A percentile compares a stretch with the other conserved stretches of the same genome.
Evolutionary conservation across 2,888 invertebrate species (phyloP).

Genomic region (Amblyteles armatorius): DNA sequence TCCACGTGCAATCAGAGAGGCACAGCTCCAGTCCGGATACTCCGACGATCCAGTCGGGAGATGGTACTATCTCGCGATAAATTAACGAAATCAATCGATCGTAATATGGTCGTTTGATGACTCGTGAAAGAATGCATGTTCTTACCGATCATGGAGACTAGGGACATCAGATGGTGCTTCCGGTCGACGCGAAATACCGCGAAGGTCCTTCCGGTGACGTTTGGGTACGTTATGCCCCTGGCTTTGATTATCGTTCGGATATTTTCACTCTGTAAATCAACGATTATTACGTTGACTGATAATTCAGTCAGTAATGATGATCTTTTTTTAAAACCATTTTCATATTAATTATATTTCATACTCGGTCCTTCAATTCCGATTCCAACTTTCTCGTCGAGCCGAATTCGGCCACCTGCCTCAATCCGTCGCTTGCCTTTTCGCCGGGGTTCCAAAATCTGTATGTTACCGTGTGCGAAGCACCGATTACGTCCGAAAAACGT

Average conservation of each 20-base stretch:
- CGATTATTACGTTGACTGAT: not conserved
- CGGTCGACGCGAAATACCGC: slow-evolving; percentile 94
- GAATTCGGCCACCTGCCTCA: slow-evolving; percentile 95
- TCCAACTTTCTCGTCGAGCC: slow-evolving; percentile 96
- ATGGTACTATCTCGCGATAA: slow-evolving; percentile 89
- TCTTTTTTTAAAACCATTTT: not conserved
- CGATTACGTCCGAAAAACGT: slow-evolving; percentile 98
- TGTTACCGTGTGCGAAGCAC: slow-evolving; percentile 95
- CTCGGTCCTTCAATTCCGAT: slow-evolving; percentile 94
- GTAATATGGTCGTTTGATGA: not conserved
- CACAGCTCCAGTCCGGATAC: slow-evolving; percentile 96
- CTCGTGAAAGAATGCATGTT: slow-evolving; percentile 4
- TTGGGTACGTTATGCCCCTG: slow-evolving; percentile 95
- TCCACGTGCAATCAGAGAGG: slow-evolving; percentile 95
- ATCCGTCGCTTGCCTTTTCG: slow-evolving; percentile 94
- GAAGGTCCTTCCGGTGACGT: slow-evolving; percentile 93
- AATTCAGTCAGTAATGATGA: not conserved
- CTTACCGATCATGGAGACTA: slow-evolving; percentile 94
- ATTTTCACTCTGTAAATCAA: slow-evolving; percentile 85
- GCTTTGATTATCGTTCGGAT: slow-evolving; percentile 95
- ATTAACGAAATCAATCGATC: not conserved
- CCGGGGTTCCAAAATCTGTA: slow-evolving; percentile 97
- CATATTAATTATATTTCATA: slow-evolving; percentile 74
- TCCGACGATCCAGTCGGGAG: slow-evolving; percentile 99
- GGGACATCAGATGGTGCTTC: slow-evolving; percentile 93